Conservation (phyloP, 2,797 vertebrate species). For the Columba guinea region DNA sequence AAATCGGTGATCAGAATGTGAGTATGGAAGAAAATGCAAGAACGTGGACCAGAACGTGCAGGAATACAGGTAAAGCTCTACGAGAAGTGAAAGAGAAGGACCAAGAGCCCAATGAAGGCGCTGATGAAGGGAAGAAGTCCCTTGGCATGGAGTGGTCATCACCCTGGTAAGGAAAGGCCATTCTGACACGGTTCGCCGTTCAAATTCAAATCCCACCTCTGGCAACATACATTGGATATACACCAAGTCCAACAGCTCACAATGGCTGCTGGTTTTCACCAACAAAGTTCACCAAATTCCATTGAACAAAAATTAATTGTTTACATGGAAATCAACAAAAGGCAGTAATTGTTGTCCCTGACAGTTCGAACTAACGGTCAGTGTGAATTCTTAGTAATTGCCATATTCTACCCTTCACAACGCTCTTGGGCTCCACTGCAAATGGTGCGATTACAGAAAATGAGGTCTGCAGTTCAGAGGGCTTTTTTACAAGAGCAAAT, state of each 20-base stretch:
- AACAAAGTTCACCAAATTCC: not conserved
- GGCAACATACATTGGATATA: accelerated
- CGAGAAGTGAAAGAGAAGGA: not conserved
- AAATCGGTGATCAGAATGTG: not conserved
- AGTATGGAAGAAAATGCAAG: not conserved
- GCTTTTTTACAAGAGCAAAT: not conserved
- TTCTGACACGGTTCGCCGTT: not conserved
- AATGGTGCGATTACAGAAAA: not conserved
- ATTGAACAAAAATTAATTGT: not conserved
- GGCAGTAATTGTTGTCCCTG: not conserved
- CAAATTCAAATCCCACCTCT: not conserved
- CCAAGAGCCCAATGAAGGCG: not conserved
- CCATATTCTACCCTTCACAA: not conserved
- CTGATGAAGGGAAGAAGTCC: not conserved
- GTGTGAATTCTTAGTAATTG: not conserved
- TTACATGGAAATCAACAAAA: not conserved
- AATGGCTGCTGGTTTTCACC: accelerated
- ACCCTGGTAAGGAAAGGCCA: not conserved
- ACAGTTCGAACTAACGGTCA: not conserved
- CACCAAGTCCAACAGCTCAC: not conserved
- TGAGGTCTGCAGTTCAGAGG: not conserved
- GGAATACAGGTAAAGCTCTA: not conserved
- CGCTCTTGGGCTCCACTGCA: not conserved
- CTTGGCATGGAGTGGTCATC: not conserved
- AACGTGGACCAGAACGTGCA: not conserved